phyloP scores from a whole-genome alignment of 92 coral and sea anemone species.

The Palythoa grandiflora region DNA sequence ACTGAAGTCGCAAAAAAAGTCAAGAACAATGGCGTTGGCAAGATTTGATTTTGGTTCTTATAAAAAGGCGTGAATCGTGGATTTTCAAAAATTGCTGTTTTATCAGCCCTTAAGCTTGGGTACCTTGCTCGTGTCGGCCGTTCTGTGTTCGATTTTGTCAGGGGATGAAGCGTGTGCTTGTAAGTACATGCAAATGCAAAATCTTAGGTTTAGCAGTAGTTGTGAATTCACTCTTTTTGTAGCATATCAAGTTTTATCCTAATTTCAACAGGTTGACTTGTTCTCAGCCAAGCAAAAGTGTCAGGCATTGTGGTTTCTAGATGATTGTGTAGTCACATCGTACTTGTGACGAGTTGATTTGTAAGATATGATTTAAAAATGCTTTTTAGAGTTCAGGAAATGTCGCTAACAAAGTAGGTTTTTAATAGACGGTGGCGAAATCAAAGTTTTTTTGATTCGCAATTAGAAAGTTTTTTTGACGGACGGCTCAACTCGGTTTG shows the following conservation, averaged over 20 bases:
- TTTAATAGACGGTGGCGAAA: background rate
- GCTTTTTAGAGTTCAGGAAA: background rate
- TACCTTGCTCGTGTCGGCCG: background rate
- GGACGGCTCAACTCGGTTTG: too few relatives aligned
- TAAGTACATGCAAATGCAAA: background rate
- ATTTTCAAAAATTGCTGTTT: background rate
- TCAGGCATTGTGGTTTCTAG: background rate
- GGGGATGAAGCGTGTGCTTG: conserved; percentile 13
- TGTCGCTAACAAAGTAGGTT: background rate
- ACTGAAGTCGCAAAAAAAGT: too few relatives aligned
- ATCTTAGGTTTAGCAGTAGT: too few relatives aligned
- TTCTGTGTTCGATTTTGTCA: conserved; percentile 12
- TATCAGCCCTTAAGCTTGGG: background rate
- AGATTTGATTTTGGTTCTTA: too few relatives aligned
- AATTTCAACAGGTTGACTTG: conserved; percentile 19
- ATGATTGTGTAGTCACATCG: background rate
- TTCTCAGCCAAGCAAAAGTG: background rate
- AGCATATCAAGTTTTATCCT: conserved; percentile 11
- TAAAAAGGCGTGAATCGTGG: background rate
- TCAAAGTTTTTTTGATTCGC: background rate
- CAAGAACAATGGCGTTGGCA: too few relatives aligned
- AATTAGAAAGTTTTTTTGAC: too few relatives aligned
- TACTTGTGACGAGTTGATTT: background rate
- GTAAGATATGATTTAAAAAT: background rate
- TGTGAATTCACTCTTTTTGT: background rate